Evolutionary conservation across 2,888 invertebrate species (phyloP), one percentile per base, ranked within the genome.

Genomic region (Ophion slaviceki): DNA sequence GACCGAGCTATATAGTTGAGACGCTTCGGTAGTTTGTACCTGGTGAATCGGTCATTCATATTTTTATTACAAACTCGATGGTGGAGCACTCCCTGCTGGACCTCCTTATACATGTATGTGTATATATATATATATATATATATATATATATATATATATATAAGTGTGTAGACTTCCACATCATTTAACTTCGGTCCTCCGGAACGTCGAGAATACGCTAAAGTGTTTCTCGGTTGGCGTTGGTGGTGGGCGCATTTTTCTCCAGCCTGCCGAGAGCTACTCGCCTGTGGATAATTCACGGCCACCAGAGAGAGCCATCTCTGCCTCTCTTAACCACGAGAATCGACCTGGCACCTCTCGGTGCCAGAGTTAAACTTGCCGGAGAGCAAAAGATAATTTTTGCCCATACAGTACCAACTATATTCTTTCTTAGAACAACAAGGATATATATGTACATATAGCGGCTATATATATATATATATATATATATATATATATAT

Each of bases 251-350:
- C 76, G 80, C 75, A 59, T 75, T 80, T 85, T 80, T 62, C 78
- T 72, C 45, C 40, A 57, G 67, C 62, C n/a, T 68, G 40, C 40
- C 14, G 57, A 47, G 77, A 74, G 45, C 14, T 82, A 80, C 66
- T 62, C 45, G 36, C 20, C 80, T 77, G 72, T 80, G 67, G 80
- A 77, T 87, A 87, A 88, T 88, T 87, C 87, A 88, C 80, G 87
- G 86, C 87, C 89, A 87, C 86, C 87, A 84, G 83, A 84, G 84
- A 82, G 70, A 79, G 76, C 64, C 45, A 68, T 61, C 62, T 45
- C 57, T 75, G n/a, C 45, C 61, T 82, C 66, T 66, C 71, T 47
- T 62, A 24, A 62, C 72, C 67, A 71, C 64, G 32, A 77, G 64
- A 80, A 84, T 78, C 78, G 72, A 74, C 78, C 57, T 76, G 83